phyloP scores from a whole-genome alignment of 2,797 vertebrate species.

The Heteromormyrus szaboi region DNA sequence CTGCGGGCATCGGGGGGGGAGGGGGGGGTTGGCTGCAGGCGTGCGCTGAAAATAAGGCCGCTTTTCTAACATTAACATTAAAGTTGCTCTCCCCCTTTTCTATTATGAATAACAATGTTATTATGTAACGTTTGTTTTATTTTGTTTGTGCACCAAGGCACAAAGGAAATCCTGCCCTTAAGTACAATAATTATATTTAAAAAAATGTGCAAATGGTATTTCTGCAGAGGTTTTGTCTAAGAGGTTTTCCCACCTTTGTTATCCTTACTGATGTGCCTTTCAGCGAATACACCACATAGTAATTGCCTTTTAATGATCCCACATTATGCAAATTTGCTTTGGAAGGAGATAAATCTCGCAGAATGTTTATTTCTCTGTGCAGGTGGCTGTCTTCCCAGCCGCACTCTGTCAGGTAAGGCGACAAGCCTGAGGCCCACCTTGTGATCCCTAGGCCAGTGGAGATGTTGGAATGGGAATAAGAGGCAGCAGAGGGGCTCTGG shows the following conservation, averaged over 20 bases:
- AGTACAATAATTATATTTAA: constrained; percentile 3
- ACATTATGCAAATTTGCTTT: constrained; percentile 66
- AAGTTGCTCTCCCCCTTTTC: neutral
- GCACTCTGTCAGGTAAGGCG: constrained; percentile 39
- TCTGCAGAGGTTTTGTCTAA: neutral
- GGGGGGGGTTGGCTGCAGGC: neutral
- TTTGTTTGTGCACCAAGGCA: neutral
- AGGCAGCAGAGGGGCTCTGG: neutral
- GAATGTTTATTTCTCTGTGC: constrained; percentile 52
- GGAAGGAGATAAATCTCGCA: constrained; percentile 55
- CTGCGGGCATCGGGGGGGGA: neutral
- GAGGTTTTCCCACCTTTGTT: constrained; percentile 29
- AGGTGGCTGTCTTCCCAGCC: constrained; percentile 59
- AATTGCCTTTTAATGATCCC: constrained; percentile 75
- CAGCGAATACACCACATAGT: constrained; percentile 47
- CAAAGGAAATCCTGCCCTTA: constrained; percentile 4
- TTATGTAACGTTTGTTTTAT: neutral
- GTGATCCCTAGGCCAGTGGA: neutral
- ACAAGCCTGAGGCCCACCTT: constrained; percentile 12
- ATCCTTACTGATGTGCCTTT: constrained; percentile 28
- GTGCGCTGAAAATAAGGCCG: neutral
- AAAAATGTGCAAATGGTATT: constrained; percentile 11
- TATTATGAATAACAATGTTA: neutral
- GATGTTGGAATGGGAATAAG: neutral
- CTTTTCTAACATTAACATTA: neutral